A percentile compares a stretch with the other conserved stretches of the same genome.
Evolutionary conservation across 2,113 vertebrate genomes (phyloP).

Genomic region (Dipodomys spectabilis): DNA sequence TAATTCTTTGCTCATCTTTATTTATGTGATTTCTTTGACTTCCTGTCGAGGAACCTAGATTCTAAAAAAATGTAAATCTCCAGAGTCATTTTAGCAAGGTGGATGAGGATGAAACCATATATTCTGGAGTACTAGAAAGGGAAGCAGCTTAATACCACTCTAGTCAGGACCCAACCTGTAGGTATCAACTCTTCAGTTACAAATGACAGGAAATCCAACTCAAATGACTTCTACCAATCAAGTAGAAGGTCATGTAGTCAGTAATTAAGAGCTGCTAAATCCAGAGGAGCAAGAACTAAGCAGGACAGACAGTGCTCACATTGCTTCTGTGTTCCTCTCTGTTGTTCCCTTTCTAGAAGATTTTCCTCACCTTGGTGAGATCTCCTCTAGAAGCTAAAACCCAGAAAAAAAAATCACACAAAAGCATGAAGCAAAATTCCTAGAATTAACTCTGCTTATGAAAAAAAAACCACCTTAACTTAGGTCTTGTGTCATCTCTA

Average conservation of each 20-base stretch:
- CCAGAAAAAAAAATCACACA: not conserved
- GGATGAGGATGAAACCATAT: not conserved
- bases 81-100: not conserved
- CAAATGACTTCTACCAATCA: not conserved
- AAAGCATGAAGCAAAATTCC: not conserved
- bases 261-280: not conserved
- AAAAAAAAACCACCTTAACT: not conserved
- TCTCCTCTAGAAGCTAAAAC: not conserved
- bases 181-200: not conserved
- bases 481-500: not conserved
- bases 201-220: not conserved
- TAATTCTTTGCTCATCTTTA: slow-evolving; percentile 16
- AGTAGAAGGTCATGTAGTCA: not conserved
- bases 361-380: not conserved
- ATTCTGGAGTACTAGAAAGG: not conserved
- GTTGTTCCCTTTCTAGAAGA: not conserved
- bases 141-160: not conserved
- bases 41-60: not conserved
- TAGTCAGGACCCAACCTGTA: not conserved
- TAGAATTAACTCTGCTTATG: too few species aligned
- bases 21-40: slow-evolving; percentile 24
- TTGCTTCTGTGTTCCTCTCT: not conserved
- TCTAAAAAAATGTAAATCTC: not conserved
- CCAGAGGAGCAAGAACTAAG: not conserved
- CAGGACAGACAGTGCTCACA: not conserved